A percentile compares a stretch with the other conserved stretches of the same genome.
Evolutionary conservation across 2,113 vertebrate genomes (phyloP).

Genomic region (Antechinus stuartii): DNA sequence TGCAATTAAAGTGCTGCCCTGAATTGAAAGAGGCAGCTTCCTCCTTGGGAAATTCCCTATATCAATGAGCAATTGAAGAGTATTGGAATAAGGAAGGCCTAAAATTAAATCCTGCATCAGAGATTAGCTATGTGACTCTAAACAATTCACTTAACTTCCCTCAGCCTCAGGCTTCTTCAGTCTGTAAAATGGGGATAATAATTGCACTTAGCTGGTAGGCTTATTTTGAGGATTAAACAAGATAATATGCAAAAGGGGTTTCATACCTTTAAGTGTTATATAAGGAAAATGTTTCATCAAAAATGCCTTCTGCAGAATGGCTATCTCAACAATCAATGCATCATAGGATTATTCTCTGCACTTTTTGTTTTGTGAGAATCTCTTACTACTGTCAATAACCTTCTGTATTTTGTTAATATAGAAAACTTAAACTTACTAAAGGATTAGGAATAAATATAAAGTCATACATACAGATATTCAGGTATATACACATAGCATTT

Average conservation of each 20-base stretch:
- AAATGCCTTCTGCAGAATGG: slow-evolving; percentile 29
- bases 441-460: slow-evolving; percentile 16
- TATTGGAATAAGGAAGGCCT: background rate
- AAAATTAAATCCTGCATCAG: background rate
- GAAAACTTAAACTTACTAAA: slow-evolving; percentile 16
- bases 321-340: slow-evolving; percentile 40
- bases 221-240: background rate
- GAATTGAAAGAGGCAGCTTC: background rate
- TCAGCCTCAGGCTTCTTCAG: background rate
- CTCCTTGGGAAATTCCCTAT: background rate
- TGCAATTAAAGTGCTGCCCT: background rate
- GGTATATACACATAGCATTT: slow-evolving; percentile 26
- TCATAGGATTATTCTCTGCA: slow-evolving; percentile 16
- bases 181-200: background rate
- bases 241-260: background rate
- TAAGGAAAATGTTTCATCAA: background rate
- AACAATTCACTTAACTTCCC: background rate
- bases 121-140: background rate
- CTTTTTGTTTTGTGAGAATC: background rate
- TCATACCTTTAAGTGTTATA: background rate
- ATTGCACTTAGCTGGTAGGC: background rate
- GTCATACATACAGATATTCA: slow-evolving; percentile 15
- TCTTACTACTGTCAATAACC: slow-evolving; percentile 29
- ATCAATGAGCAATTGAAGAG: background rate
- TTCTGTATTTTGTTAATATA: background rate